Evolutionary conservation across 2,888 invertebrate genomes (phyloP), one percentile per base, ranked within the genome.

Genomic region (Molanna angustata): DNA sequence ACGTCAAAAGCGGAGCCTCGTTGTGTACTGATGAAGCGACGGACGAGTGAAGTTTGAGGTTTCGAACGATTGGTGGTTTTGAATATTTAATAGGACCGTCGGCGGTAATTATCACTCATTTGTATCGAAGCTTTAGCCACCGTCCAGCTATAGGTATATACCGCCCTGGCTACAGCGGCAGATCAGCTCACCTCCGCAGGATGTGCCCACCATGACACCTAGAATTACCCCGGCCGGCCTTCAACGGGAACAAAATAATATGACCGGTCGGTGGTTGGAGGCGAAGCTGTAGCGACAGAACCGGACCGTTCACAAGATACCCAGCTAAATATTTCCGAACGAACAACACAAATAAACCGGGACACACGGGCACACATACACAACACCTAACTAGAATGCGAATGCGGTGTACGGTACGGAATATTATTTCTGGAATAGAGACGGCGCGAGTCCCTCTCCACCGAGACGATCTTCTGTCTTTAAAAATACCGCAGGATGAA

Each of bases 381-480:
- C 32, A 41, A 41, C 49, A 49, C 52, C 46, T 45, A 51, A 51
- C 52, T 48, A 44, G 54, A 57, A 57, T 57, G 57, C 57, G n/a
- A n/a, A n/a, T n/a, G n/a, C n/a, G n/a, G n/a, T n/a, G n/a, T n/a
- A n/a, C n/a, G 57, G 57, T 40, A 33, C 47, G 44, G 39, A 49
- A 44, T 47, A 55, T 52, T 51, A 55, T 52, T 51, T 54, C 39
- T 35, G 47, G 55, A 50, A 32, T 18, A 42, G 27, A 37, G 42
- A 42, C 45, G 54, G 27, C 27, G 33, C 54, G 52, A 39, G 14
- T 42, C 43, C 43, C 14, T n/a, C n/a, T 20, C 21, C 48, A 39
- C 48, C 37, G 42, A 48, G 47, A 46, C 40, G 33, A 43, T 43
- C 37, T 35, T 51, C 35, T 22, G 52, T 48, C 48, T 47, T 45